phyloP scores from a whole-genome alignment of 2,113 vertebrate genomes.

The Lepidothrix coronata region DNA sequence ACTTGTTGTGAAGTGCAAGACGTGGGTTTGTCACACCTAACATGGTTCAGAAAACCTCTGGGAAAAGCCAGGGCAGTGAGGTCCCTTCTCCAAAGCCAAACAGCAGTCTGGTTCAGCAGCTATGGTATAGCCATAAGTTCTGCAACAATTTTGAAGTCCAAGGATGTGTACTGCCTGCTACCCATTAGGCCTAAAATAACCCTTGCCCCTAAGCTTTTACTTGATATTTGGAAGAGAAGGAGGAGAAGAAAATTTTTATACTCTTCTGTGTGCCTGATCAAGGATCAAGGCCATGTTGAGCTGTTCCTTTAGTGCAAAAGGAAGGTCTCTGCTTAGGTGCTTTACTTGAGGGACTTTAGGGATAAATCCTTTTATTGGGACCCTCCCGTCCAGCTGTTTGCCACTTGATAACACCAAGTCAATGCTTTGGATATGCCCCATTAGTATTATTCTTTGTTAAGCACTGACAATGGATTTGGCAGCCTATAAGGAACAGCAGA shows the following conservation, averaged over 20 bases:
- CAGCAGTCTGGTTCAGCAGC: neutral
- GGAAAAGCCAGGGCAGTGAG: neutral
- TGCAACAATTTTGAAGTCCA: neutral
- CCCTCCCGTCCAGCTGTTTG: neutral
- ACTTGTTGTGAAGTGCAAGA: neutral
- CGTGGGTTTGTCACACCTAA: neutral
- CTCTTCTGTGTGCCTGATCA: neutral
- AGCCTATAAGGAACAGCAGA: neutral
- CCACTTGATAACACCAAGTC: neutral
- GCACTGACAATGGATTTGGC: neutral
- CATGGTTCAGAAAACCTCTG: neutral
- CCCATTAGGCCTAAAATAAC: neutral
- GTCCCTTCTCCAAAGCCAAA: neutral
- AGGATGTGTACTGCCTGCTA: neutral
- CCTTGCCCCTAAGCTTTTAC: neutral
- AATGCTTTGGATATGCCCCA: neutral
- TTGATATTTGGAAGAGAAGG: neutral
- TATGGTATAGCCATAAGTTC: neutral
- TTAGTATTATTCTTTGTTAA: neutral
- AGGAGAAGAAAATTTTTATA: neutral
- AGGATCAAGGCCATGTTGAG: neutral
- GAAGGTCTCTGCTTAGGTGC: neutral
- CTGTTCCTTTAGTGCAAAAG: neutral
- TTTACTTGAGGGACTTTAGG: neutral
- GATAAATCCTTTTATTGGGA: neutral